Evolutionary conservation across 2,113 vertebrate genomes (phyloP), one percentile per base, ranked within the genome.

Genomic region (Parotia lawesii): DNA sequence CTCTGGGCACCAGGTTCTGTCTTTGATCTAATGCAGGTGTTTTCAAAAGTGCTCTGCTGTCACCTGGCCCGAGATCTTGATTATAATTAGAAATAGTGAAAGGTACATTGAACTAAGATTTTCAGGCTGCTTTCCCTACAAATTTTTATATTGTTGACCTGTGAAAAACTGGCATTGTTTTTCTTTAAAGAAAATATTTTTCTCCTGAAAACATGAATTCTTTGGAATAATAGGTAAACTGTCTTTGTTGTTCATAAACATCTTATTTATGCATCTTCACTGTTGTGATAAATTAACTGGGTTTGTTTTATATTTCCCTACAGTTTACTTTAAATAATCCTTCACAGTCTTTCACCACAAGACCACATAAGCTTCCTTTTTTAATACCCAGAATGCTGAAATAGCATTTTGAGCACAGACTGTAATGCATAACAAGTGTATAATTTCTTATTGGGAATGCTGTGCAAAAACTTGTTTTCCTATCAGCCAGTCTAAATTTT

Each of bases 251-350:
- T 97, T 97, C 97, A 97, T 97, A 98, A 97, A 97, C 95, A 96
- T 97, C 96, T 97, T 98, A 97, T 98, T 98, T 98, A 98, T 97
- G 97, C 96, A 97, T 98, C 97, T 98, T 97, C 90, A 54, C 96
- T 97, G 97, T 97, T 98, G 97, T 97, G 97, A 98, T 98, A 97
- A 98, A 98, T 98, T 98, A 98, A 96, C 97, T 96, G 96, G 94
- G 96, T 97, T 98, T 98, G 97, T 97, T 98, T 98, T 98, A 97
- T 98, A 97, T 97, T 98, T 97, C 97, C 97, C 96, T 97, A 94
- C 96, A 98, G 97, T 98, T 98, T 98, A 98, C 97, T 98, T 98
- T 96, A 97, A 98, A 98, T 98, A 98, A 97, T 97, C 97, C 97
- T 97, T 98, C 98, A 97, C 97, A 97, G 97, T 97, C 97, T 96